These are phyloP conservation scores for Dolichopus griseipennis DNA, from an alignment of 2,888 invertebrate species.

Conservation along the genomic window DNA sequence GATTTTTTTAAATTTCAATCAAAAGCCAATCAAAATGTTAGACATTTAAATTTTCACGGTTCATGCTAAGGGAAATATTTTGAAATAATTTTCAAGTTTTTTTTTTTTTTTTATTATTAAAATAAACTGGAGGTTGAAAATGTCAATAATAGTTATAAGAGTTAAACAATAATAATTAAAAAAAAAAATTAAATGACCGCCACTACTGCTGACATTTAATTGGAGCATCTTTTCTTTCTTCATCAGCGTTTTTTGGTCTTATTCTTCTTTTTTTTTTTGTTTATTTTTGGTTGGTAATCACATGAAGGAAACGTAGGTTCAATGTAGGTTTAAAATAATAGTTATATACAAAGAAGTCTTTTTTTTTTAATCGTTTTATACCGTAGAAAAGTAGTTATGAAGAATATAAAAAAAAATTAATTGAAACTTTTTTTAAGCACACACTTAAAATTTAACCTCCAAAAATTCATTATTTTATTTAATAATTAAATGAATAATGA, in stretches of 20 bases:
- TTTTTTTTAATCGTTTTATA: neutral
- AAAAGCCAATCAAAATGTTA: too few relatives aligned
- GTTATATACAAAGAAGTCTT: neutral
- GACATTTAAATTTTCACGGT: too few relatives aligned
- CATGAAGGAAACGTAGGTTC: neutral
- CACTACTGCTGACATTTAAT: constrained; percentile 5
- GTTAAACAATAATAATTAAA: too few relatives aligned
- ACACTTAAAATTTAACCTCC: too few relatives aligned
- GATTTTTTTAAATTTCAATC: too few relatives aligned
- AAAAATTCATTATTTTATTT: too few relatives aligned
- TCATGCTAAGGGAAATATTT: too few relatives aligned
- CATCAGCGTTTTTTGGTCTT: neutral
- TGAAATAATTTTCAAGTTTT: too few relatives aligned
- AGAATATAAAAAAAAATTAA: neutral
- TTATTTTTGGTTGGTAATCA: neutral
- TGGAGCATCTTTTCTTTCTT: neutral
- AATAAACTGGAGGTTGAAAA: too few relatives aligned
- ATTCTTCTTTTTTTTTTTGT: neutral
- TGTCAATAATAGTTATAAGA: too few relatives aligned
- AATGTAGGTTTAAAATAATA: neutral
- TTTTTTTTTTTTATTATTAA: too few relatives aligned
- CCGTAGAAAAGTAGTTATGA: neutral
- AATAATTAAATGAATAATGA: too few relatives aligned
- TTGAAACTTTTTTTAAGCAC: neutral
- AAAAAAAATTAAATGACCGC: neutral